Conservation (phyloP, 37 sponge, comb jelly and placozoan genomes). For the Halichondria panicea region DNA sequence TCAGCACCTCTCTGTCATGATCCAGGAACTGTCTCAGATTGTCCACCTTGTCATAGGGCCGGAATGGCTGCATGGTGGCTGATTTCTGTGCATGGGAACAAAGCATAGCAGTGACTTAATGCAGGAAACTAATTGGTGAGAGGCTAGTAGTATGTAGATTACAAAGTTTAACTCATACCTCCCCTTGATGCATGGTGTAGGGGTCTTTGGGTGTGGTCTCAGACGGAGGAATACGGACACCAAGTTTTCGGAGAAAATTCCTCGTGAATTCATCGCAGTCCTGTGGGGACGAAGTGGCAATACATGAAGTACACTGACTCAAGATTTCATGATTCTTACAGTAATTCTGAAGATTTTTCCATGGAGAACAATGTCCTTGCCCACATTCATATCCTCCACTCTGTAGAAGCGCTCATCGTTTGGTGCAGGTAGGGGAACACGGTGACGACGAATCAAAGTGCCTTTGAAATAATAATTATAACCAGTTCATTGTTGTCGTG, state of each 20-base stretch:
- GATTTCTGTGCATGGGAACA: constrained; percentile 20
- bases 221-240: constrained; percentile 66
- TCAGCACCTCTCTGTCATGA: constrained; percentile 88
- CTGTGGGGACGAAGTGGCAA: constrained; percentile 23
- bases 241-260: constrained; percentile 87
- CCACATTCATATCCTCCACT: constrained; percentile 93
- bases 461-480: constrained; percentile 30
- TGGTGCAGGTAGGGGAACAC: constrained; percentile 92
- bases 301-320: not conserved
- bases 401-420: constrained; percentile 91
- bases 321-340: constrained; percentile 64
- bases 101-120: not conserved
- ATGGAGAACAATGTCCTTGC: constrained; percentile 74
- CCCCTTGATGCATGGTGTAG: constrained; percentile 60
- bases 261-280: constrained; percentile 95
- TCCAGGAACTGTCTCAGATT: constrained; percentile 93
- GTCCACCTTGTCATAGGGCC: constrained; percentile 95
- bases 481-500: not conserved
- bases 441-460: constrained; percentile 91
- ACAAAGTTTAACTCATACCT: constrained; percentile 34
- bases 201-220: constrained; percentile 71
- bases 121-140: not conserved
- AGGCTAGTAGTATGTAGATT: not conserved
- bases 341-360: constrained; percentile 79
- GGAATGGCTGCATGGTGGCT: constrained; percentile 93